These are phyloP conservation scores for Carassius auratus DNA, from an alignment of 2,113 vertebrate species.

Conservation along the genomic window DNA sequence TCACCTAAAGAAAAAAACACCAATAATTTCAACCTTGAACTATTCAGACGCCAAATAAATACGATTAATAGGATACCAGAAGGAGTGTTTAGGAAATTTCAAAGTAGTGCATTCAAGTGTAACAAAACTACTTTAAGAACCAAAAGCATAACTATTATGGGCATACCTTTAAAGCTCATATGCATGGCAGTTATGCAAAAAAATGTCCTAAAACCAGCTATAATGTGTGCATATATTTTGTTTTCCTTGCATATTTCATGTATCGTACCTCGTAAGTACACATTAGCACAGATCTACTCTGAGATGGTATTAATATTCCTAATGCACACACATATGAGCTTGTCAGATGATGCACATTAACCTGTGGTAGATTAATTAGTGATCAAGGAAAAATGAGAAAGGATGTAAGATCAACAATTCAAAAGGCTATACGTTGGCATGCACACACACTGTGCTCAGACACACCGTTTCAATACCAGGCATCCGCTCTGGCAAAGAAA, in stretches of 20 bases:
- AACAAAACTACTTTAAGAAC: neutral
- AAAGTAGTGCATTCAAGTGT: slow-evolving; percentile 21
- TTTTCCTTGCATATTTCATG: neutral
- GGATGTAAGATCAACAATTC: slow-evolving; percentile 28
- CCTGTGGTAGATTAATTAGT: slow-evolving; percentile 37
- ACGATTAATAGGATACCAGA: slow-evolving; percentile 20
- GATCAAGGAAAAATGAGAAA: slow-evolving; percentile 37
- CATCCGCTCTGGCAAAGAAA: slow-evolving; percentile 55
- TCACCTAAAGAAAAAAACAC: neutral
- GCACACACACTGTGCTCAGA: slow-evolving; percentile 57
- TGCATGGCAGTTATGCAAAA: slow-evolving; percentile 19
- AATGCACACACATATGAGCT: slow-evolving; percentile 34
- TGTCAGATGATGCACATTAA: slow-evolving; percentile 42
- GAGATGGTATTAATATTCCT: slow-evolving; percentile 7
- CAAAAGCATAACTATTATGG: neutral
- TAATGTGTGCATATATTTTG: neutral
- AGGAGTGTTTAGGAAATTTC: slow-evolving; percentile 26
- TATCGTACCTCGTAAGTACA: neutral
- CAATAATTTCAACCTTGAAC: neutral
- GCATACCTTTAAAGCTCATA: slow-evolving; percentile 34
- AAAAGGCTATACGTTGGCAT: slow-evolving; percentile 36
- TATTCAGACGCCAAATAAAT: neutral
- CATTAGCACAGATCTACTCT: neutral
- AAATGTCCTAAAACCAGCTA: neutral
- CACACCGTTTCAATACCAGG: slow-evolving; percentile 57